Conservation (phyloP, 2,113 vertebrate genomes). For the Diadophis punctatus region DNA sequence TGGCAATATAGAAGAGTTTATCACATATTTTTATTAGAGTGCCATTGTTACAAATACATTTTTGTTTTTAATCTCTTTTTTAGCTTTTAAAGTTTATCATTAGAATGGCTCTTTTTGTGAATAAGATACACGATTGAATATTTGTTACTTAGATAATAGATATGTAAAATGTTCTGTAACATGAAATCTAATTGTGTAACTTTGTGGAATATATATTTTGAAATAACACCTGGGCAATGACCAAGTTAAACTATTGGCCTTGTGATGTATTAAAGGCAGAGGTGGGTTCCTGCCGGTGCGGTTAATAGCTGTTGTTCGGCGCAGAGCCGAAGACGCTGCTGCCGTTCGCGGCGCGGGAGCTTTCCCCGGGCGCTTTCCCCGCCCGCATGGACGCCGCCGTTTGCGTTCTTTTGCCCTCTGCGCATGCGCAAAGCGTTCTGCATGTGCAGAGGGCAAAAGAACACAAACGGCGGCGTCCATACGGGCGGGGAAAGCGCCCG, state of each 20-base stretch:
- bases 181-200: background rate
- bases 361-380: no score
- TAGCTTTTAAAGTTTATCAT: background rate
- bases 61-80: background rate
- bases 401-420: no score
- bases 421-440: no score
- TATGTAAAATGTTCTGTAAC: background rate
- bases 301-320: no score
- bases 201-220: background rate
- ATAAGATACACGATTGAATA: background rate
- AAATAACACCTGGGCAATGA: background rate
- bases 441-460: no score
- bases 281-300: no score
- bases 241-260: background rate
- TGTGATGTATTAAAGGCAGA: background rate
- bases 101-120: background rate
- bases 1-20: background rate
- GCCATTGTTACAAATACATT: background rate
- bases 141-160: background rate
- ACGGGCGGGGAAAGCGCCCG: no score
- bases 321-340: no score
- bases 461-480: no score
- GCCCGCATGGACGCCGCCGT: no score
- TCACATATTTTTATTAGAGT: background rate
- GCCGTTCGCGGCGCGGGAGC: no score